Percentiles rank a stretch among this genome's conserved stretches.
These are phyloP conservation scores for Coranthus polyacanthus DNA, from an alignment of 2,797 vertebrate genomes.

Conservation along the genomic window DNA sequence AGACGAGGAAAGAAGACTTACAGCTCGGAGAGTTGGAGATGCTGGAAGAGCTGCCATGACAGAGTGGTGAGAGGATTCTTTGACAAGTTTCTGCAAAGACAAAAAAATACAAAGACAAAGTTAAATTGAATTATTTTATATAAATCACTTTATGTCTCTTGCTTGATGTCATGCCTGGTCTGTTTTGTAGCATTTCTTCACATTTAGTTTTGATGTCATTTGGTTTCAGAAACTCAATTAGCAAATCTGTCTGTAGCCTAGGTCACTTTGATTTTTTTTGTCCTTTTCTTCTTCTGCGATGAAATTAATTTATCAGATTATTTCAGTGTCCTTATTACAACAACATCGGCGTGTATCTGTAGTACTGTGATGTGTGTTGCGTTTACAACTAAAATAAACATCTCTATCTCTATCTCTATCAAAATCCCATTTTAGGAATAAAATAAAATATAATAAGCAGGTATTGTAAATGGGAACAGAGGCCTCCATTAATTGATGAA, in stretches of 20 bases:
- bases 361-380: background rate
- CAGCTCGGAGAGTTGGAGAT: constrained; percentile 96
- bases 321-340: background rate
- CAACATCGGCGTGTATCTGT: background rate
- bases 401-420: no score
- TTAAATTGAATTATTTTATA: constrained; percentile 32
- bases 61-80: constrained; percentile 96
- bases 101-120: constrained; percentile 42
- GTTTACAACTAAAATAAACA: constrained; percentile 20
- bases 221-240: constrained; percentile 38
- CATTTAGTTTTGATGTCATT: constrained; percentile 9
- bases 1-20: constrained; percentile 85
- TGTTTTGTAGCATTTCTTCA: constrained; percentile 12
- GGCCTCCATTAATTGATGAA: constrained; percentile 37
- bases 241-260: background rate
- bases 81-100: constrained; percentile 92
- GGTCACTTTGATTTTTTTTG: constrained; percentile 16
- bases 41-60: constrained; percentile 98
- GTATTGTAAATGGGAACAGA: constrained; percentile 4
- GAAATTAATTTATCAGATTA: constrained; percentile 19
- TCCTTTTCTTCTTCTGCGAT: constrained; percentile 1
- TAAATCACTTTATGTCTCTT: constrained; percentile 11
- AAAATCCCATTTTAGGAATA: background rate
- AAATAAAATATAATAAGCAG: constrained; percentile 11
- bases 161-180: constrained; percentile 26